Evolutionary conservation across 2,888 invertebrate species (phyloP).

Genomic region (Luperina nickerlii): DNA sequence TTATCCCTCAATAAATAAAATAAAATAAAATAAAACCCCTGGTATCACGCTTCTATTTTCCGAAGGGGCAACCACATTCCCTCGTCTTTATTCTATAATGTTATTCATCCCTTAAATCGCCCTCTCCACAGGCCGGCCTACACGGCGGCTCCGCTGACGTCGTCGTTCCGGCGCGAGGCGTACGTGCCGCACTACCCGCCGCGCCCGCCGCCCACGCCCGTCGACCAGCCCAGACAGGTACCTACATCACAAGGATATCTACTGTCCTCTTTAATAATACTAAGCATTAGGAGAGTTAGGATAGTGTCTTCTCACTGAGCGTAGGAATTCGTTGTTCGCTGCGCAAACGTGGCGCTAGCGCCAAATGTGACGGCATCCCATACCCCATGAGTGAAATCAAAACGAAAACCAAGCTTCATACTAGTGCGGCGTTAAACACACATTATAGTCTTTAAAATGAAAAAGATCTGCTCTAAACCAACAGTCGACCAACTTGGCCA

Average conservation of each 20-base stretch:
- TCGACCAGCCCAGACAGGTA: constrained; percentile 85
- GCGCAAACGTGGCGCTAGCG: background rate
- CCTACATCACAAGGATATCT: background rate
- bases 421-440: background rate
- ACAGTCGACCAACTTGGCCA: background rate
- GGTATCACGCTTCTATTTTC: too few species aligned
- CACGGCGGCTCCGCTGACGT: constrained; percentile 75
- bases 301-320: background rate
- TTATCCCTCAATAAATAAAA: too few species aligned
- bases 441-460: too few species aligned
- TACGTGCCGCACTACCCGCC: constrained; percentile 82
- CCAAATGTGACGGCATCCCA: background rate
- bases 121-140: constrained; percentile 74
- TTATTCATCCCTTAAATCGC: too few species aligned
- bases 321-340: background rate
- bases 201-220: constrained; percentile 78
- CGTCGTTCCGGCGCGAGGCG: constrained; percentile 80
- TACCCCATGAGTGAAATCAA: background rate
- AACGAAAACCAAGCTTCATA: background rate
- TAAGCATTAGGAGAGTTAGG: background rate
- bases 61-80: too few species aligned
- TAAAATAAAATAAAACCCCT: too few species aligned
- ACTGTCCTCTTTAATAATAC: too few species aligned
- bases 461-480: background rate
- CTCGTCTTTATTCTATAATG: too few species aligned